These are phyloP conservation scores for Peromyscus polionotus DNA, from an alignment of 2,113 vertebrate species.

Conservation along the genomic window DNA sequence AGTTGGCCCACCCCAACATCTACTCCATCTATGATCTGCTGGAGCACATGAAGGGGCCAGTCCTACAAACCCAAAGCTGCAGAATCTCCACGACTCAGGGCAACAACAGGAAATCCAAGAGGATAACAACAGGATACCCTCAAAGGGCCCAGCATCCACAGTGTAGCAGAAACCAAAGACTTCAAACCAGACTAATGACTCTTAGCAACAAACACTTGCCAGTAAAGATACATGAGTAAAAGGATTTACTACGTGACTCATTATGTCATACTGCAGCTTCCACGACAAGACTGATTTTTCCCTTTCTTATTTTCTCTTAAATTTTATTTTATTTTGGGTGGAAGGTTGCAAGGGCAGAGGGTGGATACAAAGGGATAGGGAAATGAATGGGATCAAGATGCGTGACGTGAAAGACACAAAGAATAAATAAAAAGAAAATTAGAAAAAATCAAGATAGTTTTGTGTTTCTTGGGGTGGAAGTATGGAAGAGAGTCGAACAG, in stretches of 20 bases:
- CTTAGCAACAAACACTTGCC: background rate
- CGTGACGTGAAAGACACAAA: background rate
- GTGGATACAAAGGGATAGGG: background rate
- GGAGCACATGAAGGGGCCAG: background rate
- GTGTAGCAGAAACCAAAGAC: background rate
- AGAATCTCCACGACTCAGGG: background rate
- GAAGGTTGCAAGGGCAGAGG: background rate
- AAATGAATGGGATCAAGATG: background rate
- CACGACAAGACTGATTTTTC: background rate
- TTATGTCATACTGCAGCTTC: background rate
- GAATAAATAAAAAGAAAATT: background rate
- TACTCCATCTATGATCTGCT: background rate
- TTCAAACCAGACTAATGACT: background rate
- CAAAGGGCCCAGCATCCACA: background rate
- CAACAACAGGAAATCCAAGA: background rate
- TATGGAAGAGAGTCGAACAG: background rate
- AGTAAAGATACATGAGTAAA: background rate
- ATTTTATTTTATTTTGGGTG: background rate
- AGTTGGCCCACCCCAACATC: background rate
- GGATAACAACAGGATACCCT: background rate
- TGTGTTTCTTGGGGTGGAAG: background rate
- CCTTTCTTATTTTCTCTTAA: too few relatives aligned
- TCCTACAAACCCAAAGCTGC: background rate
- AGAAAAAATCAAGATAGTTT: background rate
- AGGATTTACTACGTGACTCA: background rate